These are phyloP conservation scores for Lineus longissimus DNA, from an alignment of 1,140 invertebrate genomes.

Conservation along the genomic window DNA sequence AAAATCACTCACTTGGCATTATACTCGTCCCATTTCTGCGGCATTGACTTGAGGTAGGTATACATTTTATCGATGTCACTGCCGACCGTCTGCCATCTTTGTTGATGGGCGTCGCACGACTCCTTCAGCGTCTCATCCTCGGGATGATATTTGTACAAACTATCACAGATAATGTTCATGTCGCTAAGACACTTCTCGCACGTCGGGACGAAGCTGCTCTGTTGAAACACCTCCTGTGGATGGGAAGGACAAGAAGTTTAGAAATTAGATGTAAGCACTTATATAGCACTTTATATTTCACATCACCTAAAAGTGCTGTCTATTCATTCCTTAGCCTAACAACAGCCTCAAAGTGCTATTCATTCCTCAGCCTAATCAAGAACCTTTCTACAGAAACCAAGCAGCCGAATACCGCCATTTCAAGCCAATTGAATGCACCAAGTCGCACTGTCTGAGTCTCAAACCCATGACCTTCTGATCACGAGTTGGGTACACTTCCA, in stretches of 20 bases:
- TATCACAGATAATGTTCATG: conserved; percentile 67
- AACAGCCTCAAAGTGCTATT: too few relatives aligned
- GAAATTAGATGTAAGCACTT: background rate
- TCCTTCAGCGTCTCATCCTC: conserved; percentile 61
- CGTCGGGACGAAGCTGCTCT: conserved; percentile 63
- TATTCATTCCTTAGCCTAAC: too few relatives aligned
- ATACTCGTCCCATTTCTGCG: conserved; percentile 84
- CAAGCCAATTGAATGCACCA: too few relatives aligned
- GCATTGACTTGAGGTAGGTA: conserved; percentile 77
- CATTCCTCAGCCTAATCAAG: too few relatives aligned
- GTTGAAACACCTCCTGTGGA: conserved; percentile 61
- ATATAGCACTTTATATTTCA: conserved; percentile 3
- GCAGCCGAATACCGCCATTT: too few relatives aligned
- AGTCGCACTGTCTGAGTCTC: too few relatives aligned
- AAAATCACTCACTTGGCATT: conserved; percentile 68
- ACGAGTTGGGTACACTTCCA: too few relatives aligned
- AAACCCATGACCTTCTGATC: too few relatives aligned
- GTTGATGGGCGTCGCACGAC: conserved; percentile 63
- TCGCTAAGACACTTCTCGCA: conserved; percentile 72
- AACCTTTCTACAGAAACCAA: too few relatives aligned
- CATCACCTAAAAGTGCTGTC: background rate
- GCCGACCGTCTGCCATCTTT: conserved; percentile 70
- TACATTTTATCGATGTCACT: conserved; percentile 69
- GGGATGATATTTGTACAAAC: conserved; percentile 56
- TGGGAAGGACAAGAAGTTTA: conserved; percentile 25